phyloP scores from a whole-genome alignment of 2,797 vertebrate species.

The Neostethus bicornis region DNA sequence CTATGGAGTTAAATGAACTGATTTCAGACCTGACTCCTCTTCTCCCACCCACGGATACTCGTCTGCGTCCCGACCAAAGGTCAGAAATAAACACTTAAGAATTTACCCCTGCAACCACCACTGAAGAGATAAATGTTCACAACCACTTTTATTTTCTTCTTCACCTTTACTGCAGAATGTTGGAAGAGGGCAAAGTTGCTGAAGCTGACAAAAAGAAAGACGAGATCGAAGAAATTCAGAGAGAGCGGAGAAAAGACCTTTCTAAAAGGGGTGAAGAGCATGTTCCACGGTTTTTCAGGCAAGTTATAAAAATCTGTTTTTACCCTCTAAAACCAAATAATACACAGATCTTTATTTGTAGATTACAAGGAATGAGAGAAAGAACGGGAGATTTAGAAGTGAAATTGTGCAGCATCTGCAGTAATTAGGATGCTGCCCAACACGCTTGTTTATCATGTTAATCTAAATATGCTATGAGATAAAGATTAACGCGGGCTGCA shows the following conservation, averaged over 20 bases:
- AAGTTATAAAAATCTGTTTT: conserved; percentile 16
- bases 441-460: too few relatives aligned
- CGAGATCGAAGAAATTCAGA: conserved; percentile 87
- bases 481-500: too few relatives aligned
- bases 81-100: too few relatives aligned
- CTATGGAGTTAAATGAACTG: conserved; percentile 92
- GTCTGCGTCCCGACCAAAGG: conserved; percentile 93
- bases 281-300: conserved; percentile 92
- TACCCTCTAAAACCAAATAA: not conserved
- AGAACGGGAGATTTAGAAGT: too few relatives aligned
- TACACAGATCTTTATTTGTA: not conserved
- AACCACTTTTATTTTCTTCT: not conserved
- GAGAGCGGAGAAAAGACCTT: conserved; percentile 85
- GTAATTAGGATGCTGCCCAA: too few relatives aligned
- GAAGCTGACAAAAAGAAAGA: conserved; percentile 88
- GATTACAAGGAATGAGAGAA: too few relatives aligned
- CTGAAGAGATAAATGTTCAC: not conserved
- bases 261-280: conserved; percentile 84
- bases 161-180: conserved; percentile 76
- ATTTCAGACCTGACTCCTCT: conserved; percentile 80
- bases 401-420: too few relatives aligned
- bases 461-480: too few relatives aligned
- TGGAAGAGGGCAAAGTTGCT: conserved; percentile 90
- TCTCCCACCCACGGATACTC: conserved; percentile 89
- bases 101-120: too few relatives aligned